A percentile compares a stretch with the other conserved stretches of the same genome.
Conservation (phyloP, 2,888 invertebrate species). For the Epinotia brunnichana region DNA sequence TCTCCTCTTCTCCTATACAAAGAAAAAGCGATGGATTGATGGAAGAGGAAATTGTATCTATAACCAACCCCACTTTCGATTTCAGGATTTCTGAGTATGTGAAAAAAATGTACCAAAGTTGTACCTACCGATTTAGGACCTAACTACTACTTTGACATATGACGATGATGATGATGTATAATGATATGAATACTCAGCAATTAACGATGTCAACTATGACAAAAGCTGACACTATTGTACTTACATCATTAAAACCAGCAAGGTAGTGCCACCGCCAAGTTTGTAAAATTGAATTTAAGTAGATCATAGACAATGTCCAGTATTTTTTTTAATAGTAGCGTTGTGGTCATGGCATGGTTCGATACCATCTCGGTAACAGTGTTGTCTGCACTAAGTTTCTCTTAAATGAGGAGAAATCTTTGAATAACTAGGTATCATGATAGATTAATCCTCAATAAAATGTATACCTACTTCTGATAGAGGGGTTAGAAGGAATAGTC, state of each 20-base stretch:
- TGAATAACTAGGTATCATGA: neutral
- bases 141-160: no score
- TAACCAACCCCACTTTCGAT: no score
- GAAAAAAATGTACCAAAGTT: no score
- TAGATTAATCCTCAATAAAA: neutral
- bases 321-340: constrained; percentile 21
- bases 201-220: no score
- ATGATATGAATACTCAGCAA: no score
- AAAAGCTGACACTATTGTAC: neutral
- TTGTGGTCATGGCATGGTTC: constrained; percentile 33
- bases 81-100: no score
- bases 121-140: no score
- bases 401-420: constrained; percentile 26
- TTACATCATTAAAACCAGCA: neutral
- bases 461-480: neutral
- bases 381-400: constrained; percentile 15
- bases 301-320: neutral
- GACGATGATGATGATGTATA: no score
- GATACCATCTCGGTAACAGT: constrained; percentile 25
- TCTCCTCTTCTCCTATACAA: no score
- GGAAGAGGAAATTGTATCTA: no score
- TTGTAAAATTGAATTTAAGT: neutral
- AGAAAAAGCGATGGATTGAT: no score
- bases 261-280: constrained; percentile 14
- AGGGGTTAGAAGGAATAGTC: neutral